Evolutionary conservation across 2,888 invertebrate genomes (phyloP).

Genomic region (Drosophila maculinotata): DNA sequence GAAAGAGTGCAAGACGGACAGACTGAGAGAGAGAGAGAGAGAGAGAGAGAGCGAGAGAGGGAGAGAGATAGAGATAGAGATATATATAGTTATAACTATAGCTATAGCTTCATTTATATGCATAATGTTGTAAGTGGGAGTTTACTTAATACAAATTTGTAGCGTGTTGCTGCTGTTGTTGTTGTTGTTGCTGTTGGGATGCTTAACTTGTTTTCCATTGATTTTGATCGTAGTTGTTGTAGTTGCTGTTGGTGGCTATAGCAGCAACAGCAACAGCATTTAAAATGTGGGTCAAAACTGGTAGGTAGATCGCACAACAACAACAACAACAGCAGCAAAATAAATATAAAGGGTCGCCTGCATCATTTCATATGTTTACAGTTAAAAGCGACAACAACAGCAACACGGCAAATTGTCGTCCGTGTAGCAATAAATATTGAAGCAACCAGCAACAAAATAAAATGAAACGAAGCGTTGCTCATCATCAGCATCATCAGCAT

Average conservation of each 20-base stretch:
- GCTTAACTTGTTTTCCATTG: constrained; percentile 62
- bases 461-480: constrained; percentile 58
- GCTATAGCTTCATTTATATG: constrained; percentile 49
- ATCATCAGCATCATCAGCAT: constrained; percentile 24
- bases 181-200: constrained; percentile 48
- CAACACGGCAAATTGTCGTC: constrained; percentile 49
- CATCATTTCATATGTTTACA: constrained; percentile 61
- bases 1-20: constrained; percentile 5
- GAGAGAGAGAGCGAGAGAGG: no score
- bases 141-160: constrained; percentile 51
- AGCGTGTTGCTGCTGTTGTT: constrained; percentile 20
- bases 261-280: constrained; percentile 33
- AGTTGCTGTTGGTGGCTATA: constrained; percentile 26
- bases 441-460: constrained; percentile 37
- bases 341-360: constrained; percentile 52
- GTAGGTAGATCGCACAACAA: constrained; percentile 51
- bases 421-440: constrained; percentile 67
- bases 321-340: constrained; percentile 29
- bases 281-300: constrained; percentile 74
- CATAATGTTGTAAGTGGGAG: constrained; percentile 74
- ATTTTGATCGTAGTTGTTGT: constrained; percentile 31
- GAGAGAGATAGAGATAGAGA: neutral
- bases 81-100: neutral
- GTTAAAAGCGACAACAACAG: constrained; percentile 54
- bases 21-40: neutral